Evolutionary conservation across 2,113 vertebrate genomes (phyloP).

Genomic region (Gambusia holbrooki): DNA sequence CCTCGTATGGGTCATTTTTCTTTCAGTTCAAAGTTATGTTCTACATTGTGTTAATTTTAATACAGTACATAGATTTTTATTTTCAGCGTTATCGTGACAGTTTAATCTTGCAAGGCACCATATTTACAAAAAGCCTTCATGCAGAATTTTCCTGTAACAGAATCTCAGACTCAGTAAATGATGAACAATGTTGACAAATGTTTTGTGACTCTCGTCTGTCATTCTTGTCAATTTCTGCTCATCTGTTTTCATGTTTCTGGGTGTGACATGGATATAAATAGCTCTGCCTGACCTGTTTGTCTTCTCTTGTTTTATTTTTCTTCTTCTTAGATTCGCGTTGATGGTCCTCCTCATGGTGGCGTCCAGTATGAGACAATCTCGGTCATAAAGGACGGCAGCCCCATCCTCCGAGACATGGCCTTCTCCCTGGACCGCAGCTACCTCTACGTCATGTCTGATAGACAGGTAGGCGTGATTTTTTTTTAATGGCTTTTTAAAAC

Average conservation of each 20-base stretch:
- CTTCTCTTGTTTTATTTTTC: slow-evolving; percentile 25
- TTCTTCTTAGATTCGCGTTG: slow-evolving; percentile 90
- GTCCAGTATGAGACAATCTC: slow-evolving; percentile 92
- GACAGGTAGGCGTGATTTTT: slow-evolving; percentile 87
- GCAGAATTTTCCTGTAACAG: not conserved
- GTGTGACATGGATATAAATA: slow-evolving; percentile 55
- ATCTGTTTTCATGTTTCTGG: slow-evolving; percentile 12
- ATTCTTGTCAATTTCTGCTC: slow-evolving; percentile 39
- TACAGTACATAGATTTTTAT: no score
- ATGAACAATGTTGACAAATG: slow-evolving; percentile 25
- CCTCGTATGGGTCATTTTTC: not conserved
- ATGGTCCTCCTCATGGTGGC: slow-evolving; percentile 91
- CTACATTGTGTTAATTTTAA: not conserved
- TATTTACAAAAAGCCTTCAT: not conserved
- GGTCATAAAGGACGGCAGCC: slow-evolving; percentile 91
- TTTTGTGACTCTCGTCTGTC: slow-evolving; percentile 34
- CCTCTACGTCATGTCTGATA: slow-evolving; percentile 94
- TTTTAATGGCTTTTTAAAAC: not conserved
- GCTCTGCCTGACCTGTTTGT: slow-evolving; percentile 42
- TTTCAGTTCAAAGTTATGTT: not conserved
- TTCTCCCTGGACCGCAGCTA: slow-evolving; percentile 91
- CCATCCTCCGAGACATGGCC: slow-evolving; percentile 93
- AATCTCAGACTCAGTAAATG: slow-evolving; percentile 11
- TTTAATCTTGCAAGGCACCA: not conserved
- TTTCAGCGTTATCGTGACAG: no score